Evolutionary conservation across 2,113 vertebrate genomes (phyloP), one percentile per base, ranked within the genome.

Genomic region (Rhineura floridana): DNA sequence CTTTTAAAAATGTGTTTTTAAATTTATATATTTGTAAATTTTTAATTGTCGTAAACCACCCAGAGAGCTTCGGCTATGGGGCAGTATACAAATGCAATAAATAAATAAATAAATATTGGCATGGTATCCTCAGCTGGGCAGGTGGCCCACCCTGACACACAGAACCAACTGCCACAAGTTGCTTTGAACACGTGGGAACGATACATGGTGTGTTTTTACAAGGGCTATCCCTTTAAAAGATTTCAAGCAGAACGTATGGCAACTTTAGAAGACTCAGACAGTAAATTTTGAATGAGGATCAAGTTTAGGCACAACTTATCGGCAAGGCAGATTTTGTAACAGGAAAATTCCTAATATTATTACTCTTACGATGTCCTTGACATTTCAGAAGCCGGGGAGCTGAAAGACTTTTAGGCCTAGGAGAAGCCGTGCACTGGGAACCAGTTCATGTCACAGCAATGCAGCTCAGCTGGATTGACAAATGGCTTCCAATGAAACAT

Each of bases 361-460:
- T 55, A 59, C 23, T 25, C n/a, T 25, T 62, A 39, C 50, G 28
- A 19, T 33, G 9, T 5, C 52, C 50, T 85, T 86, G 81, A 92
- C 91, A 91, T 93, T 81, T 81, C 87, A 52, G 25, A 30, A 85
- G 81, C 25, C 67, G 46, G 46, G 90, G 63, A 55, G 88, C 90
- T 77, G 59, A 65, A 70, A 0, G 1, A 46, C 15, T 73, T n/a
- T 44, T 10, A 63, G 91, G 72, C 0, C 0, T 33, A 48, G 28
- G 9, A 13, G 28, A 46, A 39, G 36, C 0, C 1, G 12, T 91
- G 73, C 48, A 70, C 33, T 65, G 76, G 52, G 88, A 69, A 30
- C 8, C 85, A 87, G 5, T 6, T 44, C 70, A 84, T 44, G 1
- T 28, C 72, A 65, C 80, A 88, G 48, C 0, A 0, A 52, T 79